A percentile compares a stretch with the other conserved stretches of the same genome.
phyloP scores from a whole-genome alignment of 2,888 invertebrate species.

The Microctonus aethiopoides region DNA sequence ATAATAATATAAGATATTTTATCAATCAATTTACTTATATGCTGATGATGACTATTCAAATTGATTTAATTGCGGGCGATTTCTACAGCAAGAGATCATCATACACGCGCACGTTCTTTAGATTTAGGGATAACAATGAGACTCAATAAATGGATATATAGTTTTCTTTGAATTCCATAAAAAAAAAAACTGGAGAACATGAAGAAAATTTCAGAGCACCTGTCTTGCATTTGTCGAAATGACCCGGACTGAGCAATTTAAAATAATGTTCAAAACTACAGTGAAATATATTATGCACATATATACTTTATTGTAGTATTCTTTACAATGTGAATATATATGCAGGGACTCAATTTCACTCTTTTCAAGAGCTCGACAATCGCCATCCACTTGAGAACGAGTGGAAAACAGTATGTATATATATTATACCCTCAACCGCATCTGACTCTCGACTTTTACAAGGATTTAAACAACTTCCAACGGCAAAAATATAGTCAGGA shows the following conservation, averaged over 20 bases:
- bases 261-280: neutral
- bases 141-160: neutral
- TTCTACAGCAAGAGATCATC: too few relatives aligned
- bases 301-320: conserved; percentile 29
- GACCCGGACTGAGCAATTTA: conserved; percentile 13
- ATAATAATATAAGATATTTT: too few relatives aligned
- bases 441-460: conserved; percentile 53
- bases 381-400: conserved; percentile 60
- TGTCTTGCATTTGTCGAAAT: conserved; percentile 32
- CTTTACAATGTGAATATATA: conserved; percentile 20
- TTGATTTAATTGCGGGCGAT: too few relatives aligned
- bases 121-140: too few relatives aligned
- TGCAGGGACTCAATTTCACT: conserved; percentile 63
- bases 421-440: conserved; percentile 52
- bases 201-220: conserved; percentile 40
- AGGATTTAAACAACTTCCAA: conserved; percentile 64
- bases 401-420: conserved; percentile 60
- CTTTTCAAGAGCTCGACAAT: conserved; percentile 64
- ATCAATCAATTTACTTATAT: too few relatives aligned
- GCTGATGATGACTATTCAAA: too few relatives aligned
- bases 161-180: conserved; percentile 10
- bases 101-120: too few relatives aligned
- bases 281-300: neutral
- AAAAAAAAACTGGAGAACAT: neutral
- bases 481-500: conserved; percentile 37